Evolutionary conservation across 1,140 invertebrate species (phyloP).

Genomic region (Hyles vespertilio): DNA sequence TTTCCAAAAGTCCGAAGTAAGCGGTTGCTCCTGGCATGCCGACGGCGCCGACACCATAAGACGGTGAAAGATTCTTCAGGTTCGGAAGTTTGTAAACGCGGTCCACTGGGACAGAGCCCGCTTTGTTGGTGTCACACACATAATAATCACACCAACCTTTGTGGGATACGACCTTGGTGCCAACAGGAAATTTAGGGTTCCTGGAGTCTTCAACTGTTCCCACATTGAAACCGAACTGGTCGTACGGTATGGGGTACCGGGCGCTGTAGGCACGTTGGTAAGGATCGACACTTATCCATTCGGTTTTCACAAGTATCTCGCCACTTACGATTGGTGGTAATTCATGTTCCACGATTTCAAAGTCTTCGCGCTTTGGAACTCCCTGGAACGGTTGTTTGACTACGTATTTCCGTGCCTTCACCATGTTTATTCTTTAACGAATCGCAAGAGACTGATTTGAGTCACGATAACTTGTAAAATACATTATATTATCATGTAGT

Average conservation of each 20-base stretch:
- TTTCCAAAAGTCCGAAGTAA: conserved; percentile 82
- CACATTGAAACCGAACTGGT: conserved; percentile 53
- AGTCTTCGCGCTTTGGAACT: conserved; percentile 42
- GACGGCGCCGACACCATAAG: conserved; percentile 30
- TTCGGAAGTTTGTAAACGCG: conserved; percentile 30
- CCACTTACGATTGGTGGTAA: conserved; percentile 36
- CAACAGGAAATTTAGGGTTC: conserved; percentile 71
- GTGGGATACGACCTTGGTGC: conserved; percentile 68
- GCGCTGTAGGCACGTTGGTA: conserved; percentile 19
- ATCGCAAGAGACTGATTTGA: conserved; percentile 6
- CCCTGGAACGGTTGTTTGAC: conserved; percentile 46
- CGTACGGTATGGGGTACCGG: conserved; percentile 25
- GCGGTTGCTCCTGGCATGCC: conserved; percentile 76
- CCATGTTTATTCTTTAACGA: conserved; percentile 11
- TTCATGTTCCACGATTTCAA: conserved; percentile 44
- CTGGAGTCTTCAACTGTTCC: conserved; percentile 37
- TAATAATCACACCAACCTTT: conserved; percentile 77
- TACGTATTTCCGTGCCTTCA: conserved; percentile 38
- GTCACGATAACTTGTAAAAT: too few species aligned
- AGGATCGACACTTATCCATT: conserved; percentile 67
- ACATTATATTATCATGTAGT: background rate
- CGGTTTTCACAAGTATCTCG: conserved; percentile 58
- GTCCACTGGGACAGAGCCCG: background rate
- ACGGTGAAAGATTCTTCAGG: conserved; percentile 28
- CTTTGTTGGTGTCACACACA: conserved; percentile 33